Conservation (phyloP, 2,113 vertebrate species). For the Etheostoma cragini region DNA sequence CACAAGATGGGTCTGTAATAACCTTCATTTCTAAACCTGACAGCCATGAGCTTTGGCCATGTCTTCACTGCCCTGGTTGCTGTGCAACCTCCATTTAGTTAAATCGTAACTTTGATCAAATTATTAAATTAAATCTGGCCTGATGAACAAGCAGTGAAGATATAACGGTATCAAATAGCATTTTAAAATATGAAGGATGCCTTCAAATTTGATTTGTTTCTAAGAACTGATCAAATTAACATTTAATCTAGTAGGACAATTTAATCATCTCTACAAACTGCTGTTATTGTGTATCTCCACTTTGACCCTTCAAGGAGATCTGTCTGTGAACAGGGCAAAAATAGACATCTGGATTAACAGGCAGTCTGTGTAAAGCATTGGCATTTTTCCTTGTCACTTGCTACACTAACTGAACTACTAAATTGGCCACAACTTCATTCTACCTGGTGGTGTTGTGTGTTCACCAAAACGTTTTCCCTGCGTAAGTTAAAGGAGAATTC, state of each 20-base stretch:
- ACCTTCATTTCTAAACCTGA: background rate
- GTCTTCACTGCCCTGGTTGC: conserved; percentile 8
- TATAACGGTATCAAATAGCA: conserved; percentile 39
- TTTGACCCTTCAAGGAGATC: conserved; percentile 32
- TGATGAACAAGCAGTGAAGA: conserved; percentile 48
- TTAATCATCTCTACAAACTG: conserved; percentile 40
- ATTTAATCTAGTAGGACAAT: conserved; percentile 58
- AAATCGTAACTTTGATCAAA: conserved; percentile 49
- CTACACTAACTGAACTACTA: background rate
- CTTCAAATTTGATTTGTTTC: conserved; percentile 57
- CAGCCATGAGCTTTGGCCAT: background rate
- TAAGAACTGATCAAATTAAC: conserved; percentile 57
- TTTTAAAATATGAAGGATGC: conserved; percentile 50
- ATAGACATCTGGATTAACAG: conserved; percentile 10
- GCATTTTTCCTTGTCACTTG: background rate
- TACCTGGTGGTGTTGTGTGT: too few relatives aligned
- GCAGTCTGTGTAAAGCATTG: background rate
- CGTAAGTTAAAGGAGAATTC: too few relatives aligned
- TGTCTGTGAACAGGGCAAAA: conserved; percentile 17
- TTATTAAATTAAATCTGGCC: conserved; percentile 47
- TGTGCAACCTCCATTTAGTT: conserved; percentile 27
- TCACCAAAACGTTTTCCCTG: too few relatives aligned
- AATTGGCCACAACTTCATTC: too few relatives aligned
- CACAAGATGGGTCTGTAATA: background rate
- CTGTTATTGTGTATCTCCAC: conserved; percentile 24